Conservation (phyloP, 2,797 vertebrate species). For the Echeneis naucrates region DNA sequence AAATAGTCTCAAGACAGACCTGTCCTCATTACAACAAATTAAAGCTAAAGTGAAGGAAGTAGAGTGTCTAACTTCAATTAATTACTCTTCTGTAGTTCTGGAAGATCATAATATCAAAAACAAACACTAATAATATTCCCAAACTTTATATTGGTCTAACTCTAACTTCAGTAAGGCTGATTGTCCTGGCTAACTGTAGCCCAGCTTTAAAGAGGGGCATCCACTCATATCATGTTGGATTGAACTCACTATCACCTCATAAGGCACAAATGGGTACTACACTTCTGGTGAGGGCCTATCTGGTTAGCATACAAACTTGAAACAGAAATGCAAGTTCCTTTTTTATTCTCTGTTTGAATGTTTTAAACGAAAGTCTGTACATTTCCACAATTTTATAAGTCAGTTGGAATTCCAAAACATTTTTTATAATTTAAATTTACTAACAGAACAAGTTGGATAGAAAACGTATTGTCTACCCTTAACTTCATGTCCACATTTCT, state of each 20-base stretch:
- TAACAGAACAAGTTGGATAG: background rate
- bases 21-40: background rate
- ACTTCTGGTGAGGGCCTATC: no score
- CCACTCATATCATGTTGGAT: no score
- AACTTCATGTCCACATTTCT: conserved; percentile 5
- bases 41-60: background rate
- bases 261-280: no score
- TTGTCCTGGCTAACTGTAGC: no score
- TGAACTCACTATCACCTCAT: no score
- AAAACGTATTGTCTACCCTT: conserved; percentile 3
- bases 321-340: no score
- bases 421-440: conserved; percentile 16
- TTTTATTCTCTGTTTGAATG: no score
- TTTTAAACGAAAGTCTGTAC: no score
- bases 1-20: background rate
- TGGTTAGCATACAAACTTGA: no score
- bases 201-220: no score
- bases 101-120: background rate
- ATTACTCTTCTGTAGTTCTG: no score
- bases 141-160: background rate
- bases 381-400: background rate
- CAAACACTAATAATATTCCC: background rate
- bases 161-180: background rate
- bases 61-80: background rate
- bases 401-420: background rate